Base-by-base conservation (phyloP, 2,797 vertebrate species). In the Schizopygopsis pylzovi region DNA sequence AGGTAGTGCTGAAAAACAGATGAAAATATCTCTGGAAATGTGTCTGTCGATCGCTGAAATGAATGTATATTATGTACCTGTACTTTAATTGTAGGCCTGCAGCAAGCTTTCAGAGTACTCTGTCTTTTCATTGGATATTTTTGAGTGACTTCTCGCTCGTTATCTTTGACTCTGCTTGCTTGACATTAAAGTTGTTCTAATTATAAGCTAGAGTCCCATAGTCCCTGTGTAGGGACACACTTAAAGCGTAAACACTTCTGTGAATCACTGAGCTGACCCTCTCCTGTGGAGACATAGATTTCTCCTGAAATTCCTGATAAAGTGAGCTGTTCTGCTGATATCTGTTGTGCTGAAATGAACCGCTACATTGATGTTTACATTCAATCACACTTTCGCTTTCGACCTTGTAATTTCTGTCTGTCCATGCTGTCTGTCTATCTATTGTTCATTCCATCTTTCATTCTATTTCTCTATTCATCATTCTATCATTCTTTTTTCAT, bases 161-260 rank as follows among this genome's bases (percentile, higher is more conserved):
- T 84, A 84, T 20, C 61, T 65, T 65, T 65, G 65, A 37, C 15
- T 79, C 52, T 39, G 65, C 61, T 37, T 20, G 41, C 28, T 75
- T 76, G 56, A 75, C 82, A 81, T 87, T 84, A 80, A 84, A 68
- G 77, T 33, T 28, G 11, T 43, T 39, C 20, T 73, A 33, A 85
- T 85, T 72, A 88, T 79, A 85, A 67, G n/a, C 33, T 39, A 39
- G 61, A 39, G 28, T 25, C 41, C 54, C 49, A 37, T 10, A 6
- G 52, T n/a, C 45, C 65, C 77, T 79, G 61, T 52, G 25, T 47
- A 79, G 79, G 37, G 82, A 81, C 65, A 79, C 73, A 77, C 81
- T 78, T 84, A 86, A 84, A 33, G 68, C 52, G 9, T 65, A 65
- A 65, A 65, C 79, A 65, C n/a, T 85, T 78, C 67, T 82, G 79